A percentile compares a stretch with the other conserved stretches of the same genome.
Conservation (phyloP, 1,140 invertebrate species). For the Protaetia brevitarsis region DNA sequence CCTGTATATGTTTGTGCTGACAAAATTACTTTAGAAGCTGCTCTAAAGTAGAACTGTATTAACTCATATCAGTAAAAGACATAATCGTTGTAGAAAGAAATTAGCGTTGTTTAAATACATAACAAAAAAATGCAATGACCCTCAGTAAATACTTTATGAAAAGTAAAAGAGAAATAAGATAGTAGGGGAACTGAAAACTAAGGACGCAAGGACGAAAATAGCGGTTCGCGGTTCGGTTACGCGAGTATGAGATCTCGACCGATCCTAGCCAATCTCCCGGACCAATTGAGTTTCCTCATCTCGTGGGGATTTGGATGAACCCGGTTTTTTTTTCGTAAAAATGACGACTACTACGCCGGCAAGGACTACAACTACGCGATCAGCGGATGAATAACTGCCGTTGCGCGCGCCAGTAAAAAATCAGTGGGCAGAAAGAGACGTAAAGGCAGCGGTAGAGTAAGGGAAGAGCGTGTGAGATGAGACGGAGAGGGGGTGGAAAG, state of each 20-base stretch:
- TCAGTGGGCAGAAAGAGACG: not conserved
- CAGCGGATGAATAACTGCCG: not conserved
- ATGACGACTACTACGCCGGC: not conserved
- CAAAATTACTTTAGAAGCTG: no score
- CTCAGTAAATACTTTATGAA: no score
- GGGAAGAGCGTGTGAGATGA: not conserved
- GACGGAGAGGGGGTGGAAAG: not conserved
- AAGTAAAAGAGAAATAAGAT: no score
- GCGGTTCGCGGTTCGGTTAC: conserved; percentile 31
- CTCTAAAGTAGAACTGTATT: no score
- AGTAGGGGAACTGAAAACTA: not conserved
- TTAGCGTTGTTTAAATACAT: no score
- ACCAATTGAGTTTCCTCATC: conserved; percentile 37
- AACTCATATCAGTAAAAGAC: no score
- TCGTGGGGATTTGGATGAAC: conserved; percentile 29
- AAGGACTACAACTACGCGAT: not conserved
- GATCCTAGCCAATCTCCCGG: conserved; percentile 29
- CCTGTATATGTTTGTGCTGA: no score
- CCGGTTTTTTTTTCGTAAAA: not conserved
- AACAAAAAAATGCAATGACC: no score
- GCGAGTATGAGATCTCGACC: conserved; percentile 35
- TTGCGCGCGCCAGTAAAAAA: no score
- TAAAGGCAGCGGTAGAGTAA: conserved; percentile 17
- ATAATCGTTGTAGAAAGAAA: no score
- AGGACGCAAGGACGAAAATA: conserved; percentile 4